Base-by-base conservation (phyloP, 2,888 invertebrate species). In the Synergus japonicus region DNA sequence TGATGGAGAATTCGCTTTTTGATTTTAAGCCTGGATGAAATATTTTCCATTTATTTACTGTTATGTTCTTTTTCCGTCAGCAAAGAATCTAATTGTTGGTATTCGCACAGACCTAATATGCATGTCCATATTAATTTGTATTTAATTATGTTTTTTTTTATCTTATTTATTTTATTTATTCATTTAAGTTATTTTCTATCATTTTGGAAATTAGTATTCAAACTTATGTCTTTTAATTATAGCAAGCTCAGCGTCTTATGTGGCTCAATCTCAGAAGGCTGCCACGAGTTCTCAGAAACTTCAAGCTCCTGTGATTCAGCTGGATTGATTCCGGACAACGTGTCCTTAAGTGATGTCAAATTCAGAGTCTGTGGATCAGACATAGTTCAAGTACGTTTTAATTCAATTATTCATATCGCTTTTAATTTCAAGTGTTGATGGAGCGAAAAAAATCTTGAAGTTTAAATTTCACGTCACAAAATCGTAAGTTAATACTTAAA, bases 301-400 rank as follows among this genome's bases (percentile, higher is more conserved):
- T 66, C 79, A 64, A 82, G 85, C 84, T 79, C 82, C 81, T 79
- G 85, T 91, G 80, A 91, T 92, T 84, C 87, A 89, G 80, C 87
- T 91, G 86, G 91, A 92, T 79, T 92, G 81, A 91, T 89, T 78
- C 86, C 89, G 43, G 85, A 87, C 41, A 83, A 79, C 22, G 83
- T 91, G 43, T 80, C 80, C 77, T 77, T 92, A 64, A 84, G 85
- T 8, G 89, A 92, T 79, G 84, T 92, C 4, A 91, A 89, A 81
- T 92, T 92, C 84, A 86, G 83, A 64, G 81, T 90, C 63, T 67
- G 79, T 64, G 87, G 84, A 54, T 76, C 83, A 10, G 83, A 89
- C 78, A 82, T 85, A 80, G 76, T 91, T 18, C 84, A 91, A 89
- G 92, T 92, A 83, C 84, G 82, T 79, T 69, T 13, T 29, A n/a